Evolutionary conservation across 1,140 invertebrate genomes (phyloP).

Genomic region (Ips typographus): DNA sequence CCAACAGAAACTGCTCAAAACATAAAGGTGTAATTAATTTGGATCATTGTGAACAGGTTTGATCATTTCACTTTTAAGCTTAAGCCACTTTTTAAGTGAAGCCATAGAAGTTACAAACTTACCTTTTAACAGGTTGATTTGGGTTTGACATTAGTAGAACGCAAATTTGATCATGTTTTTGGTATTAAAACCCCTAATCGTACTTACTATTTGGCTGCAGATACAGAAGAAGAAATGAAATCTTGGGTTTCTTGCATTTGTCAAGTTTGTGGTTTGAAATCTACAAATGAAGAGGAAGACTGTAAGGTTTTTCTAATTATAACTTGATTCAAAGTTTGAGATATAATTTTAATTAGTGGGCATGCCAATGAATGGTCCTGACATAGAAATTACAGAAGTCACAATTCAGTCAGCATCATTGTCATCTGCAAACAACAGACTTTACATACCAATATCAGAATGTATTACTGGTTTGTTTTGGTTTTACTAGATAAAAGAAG

Average conservation of each 20-base stretch:
- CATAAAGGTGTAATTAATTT: slow-evolving; percentile 90
- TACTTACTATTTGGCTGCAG: slow-evolving; percentile 89
- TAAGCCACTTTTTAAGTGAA: neutral
- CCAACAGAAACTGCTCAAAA: slow-evolving; percentile 81
- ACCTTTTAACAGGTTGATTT: slow-evolving; percentile 59
- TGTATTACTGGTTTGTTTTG: slow-evolving; percentile 74
- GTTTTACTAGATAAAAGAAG: too few species aligned
- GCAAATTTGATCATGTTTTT: slow-evolving; percentile 83
- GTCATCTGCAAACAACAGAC: slow-evolving; percentile 52
- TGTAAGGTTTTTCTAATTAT: slow-evolving; percentile 39
- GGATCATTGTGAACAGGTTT: slow-evolving; percentile 93
- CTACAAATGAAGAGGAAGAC: slow-evolving; percentile 71
- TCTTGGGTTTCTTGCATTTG: slow-evolving; percentile 94
- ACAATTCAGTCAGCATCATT: slow-evolving; percentile 43
- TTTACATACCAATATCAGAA: slow-evolving; percentile 84
- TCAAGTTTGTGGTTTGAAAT: slow-evolving; percentile 85
- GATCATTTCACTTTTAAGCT: neutral
- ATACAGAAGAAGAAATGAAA: slow-evolving; percentile 88
- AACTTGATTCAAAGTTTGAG: neutral
- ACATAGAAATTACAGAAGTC: slow-evolving; percentile 39
- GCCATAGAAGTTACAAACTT: neutral
- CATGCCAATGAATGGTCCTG: slow-evolving; percentile 27
- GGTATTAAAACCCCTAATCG: slow-evolving; percentile 85
- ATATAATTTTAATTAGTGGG: slow-evolving; percentile 9
- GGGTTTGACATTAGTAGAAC: slow-evolving; percentile 78